Percentiles rank a stretch among this genome's conserved stretches.
These are phyloP conservation scores for Ameiurus melas DNA, from an alignment of 2,113 vertebrate species.

Conservation along the genomic window DNA sequence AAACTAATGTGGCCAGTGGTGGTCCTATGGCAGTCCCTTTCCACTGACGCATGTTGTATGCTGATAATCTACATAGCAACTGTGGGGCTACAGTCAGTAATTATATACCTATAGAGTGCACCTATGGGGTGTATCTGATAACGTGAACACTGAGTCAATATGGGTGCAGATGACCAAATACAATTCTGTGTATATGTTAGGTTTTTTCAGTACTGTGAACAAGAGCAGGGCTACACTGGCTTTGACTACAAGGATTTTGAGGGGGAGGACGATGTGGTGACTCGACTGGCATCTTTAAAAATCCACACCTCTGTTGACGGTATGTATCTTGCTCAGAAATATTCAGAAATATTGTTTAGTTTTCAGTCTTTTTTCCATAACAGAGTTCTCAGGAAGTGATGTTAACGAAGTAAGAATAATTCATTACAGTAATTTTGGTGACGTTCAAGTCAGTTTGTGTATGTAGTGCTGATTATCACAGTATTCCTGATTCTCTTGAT, in stretches of 20 bases:
- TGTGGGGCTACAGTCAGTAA: not conserved
- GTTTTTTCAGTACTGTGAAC: slow-evolving; percentile 83
- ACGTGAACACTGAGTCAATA: not conserved
- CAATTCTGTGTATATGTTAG: slow-evolving; percentile 55
- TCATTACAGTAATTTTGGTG: not conserved
- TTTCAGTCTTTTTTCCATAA: not conserved
- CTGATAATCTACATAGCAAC: not conserved
- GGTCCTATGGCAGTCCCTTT: not conserved
- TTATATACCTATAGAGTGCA: not conserved
- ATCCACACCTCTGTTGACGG: slow-evolving; percentile 63
- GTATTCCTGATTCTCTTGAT: not conserved
- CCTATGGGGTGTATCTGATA: not conserved
- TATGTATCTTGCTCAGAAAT: slow-evolving; percentile 47
- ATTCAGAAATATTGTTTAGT: not conserved
- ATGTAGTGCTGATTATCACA: not conserved
- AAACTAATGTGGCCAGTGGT: not conserved
- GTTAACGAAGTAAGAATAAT: not conserved
- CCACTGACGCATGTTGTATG: not conserved
- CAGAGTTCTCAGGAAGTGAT: not conserved
- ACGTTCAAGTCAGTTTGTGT: not conserved
- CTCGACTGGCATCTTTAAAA: slow-evolving; percentile 57
- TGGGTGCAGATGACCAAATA: not conserved
- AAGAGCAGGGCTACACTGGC: slow-evolving; percentile 74
- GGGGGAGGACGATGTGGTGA: slow-evolving; percentile 58
- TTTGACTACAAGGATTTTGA: slow-evolving; percentile 66